phyloP scores from a whole-genome alignment of 2,888 invertebrate genomes.

The Trachelus troglodyta region DNA sequence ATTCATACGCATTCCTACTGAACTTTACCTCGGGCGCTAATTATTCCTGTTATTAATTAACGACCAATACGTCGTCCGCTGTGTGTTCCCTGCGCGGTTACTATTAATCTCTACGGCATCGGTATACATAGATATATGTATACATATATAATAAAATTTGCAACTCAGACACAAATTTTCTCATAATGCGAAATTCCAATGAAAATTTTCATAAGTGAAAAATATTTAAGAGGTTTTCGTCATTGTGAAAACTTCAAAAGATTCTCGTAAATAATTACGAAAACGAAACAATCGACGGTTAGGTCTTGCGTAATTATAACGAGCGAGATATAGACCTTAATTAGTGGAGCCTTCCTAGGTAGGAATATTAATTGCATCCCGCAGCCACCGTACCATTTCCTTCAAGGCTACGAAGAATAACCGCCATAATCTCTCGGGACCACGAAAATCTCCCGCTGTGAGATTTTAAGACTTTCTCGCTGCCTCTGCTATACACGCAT shows the following conservation, averaged over 20 bases:
- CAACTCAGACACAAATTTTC: background rate
- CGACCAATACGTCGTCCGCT: conserved; percentile 33
- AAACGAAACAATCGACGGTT: background rate
- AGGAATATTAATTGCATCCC: conserved; percentile 44
- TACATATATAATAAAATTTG: background rate
- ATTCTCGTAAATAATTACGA: too few relatives aligned
- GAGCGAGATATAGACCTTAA: conserved; percentile 22
- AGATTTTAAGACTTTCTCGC: background rate
- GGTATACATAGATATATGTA: background rate
- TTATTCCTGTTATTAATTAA: conserved; percentile 41
- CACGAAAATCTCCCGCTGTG: background rate
- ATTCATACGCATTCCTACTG: background rate
- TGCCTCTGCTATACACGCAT: background rate
- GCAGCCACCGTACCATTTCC: background rate
- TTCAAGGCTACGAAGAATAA: background rate
- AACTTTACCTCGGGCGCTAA: conserved; percentile 25
- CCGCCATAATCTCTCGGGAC: background rate
- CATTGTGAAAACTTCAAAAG: too few relatives aligned
- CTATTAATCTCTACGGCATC: background rate
- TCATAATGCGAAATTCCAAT: background rate
- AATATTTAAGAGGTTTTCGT: background rate
- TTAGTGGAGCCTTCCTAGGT: conserved; percentile 43
- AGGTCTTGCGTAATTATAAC: background rate
- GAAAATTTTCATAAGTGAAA: background rate
- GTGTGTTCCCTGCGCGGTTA: background rate